phyloP scores from a whole-genome alignment of 1,140 invertebrate genomes.

The Prorops nasuta region DNA sequence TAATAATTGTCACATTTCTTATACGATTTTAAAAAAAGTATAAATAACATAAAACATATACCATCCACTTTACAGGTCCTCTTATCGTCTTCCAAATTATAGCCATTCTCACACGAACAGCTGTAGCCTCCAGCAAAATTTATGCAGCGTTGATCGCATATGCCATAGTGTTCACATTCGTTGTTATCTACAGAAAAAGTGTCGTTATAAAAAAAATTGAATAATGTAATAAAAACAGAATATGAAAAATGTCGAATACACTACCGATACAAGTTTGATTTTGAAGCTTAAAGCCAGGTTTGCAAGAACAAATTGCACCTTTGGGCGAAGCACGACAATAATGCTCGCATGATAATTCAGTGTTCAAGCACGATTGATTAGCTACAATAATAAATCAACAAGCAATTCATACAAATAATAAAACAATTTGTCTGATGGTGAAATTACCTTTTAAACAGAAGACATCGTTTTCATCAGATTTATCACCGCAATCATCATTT shows the following conservation, averaged over 20 bases:
- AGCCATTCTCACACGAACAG: constrained; percentile 79
- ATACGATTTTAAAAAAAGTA: not conserved
- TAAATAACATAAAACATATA: constrained; percentile 26
- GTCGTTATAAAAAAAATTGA: not conserved
- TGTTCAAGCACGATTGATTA: constrained; percentile 9
- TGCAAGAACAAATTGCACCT: constrained; percentile 73
- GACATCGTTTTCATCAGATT: constrained; percentile 66
- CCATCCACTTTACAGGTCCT: constrained; percentile 68
- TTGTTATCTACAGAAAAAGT: constrained; percentile 65
- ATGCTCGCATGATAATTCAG: constrained; percentile 20
- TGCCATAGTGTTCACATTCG: constrained; percentile 74
- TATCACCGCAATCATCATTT: constrained; percentile 73
- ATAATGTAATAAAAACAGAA: not conserved
- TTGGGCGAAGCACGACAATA: constrained; percentile 55
- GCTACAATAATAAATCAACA: not conserved
- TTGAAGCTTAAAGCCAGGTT: constrained; percentile 68
- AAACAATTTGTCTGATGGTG: no score
- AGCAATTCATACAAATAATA: not conserved
- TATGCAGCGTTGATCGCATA: constrained; percentile 82
- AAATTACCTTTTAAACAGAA: constrained; percentile 52
- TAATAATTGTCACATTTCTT: not conserved
- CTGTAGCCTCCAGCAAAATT: constrained; percentile 75
- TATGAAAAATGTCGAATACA: constrained; percentile 2
- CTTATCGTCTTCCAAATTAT: constrained; percentile 64
- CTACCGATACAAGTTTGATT: constrained; percentile 73